Base-by-base conservation (phyloP, 1,140 invertebrate species). In the Trinorchestia longiramus region DNA sequence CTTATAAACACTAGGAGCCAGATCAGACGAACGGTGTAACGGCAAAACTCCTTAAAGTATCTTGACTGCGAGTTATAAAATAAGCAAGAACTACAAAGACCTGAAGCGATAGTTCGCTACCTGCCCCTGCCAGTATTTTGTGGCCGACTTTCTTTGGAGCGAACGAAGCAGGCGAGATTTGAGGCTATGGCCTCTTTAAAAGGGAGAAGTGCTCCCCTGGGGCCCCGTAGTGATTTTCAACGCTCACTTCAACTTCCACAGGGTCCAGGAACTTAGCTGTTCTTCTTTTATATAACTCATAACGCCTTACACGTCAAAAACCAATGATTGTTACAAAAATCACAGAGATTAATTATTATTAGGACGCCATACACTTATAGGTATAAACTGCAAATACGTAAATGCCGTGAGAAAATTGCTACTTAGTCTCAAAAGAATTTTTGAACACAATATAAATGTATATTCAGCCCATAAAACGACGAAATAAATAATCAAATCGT, bases 141-240 rank as follows among this genome's bases (percentile, higher is more conserved):
- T 42, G 4, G 41, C 62, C 11, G 62, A 77, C 62, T 77, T 77
- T 77, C 62, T 77, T 36, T 3, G 62, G 62, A 77, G 92, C 43
- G 19, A n/a, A 23, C 92, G 43, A 94, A 77, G 92, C 43, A 40
- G 92, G 43, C 92, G 43, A 94, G 92, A 94, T 94, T 94, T 94
- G 92, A 94, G 92, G 92, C 92, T 94, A 94, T 94, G 43, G 92
- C 92, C 92, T 94, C 92, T 94, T 94, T 94, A 94, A 94, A 94
- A 94, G 92, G 92, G 92, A 94, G 44, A 94, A 94, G 43, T 94
- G 92, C 44, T 94, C 92, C 92, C 92, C 6, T 43, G 92, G 17
- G 92, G 43, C 92, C 92, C 92, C 92, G 92, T 11, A 28, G 92
- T 94, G 92, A 94, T 94, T 94, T 94, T 94, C 43, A 94, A 94